phyloP scores from a whole-genome alignment of 2,113 vertebrate genomes.

The Hemibagrus wyckioides region DNA sequence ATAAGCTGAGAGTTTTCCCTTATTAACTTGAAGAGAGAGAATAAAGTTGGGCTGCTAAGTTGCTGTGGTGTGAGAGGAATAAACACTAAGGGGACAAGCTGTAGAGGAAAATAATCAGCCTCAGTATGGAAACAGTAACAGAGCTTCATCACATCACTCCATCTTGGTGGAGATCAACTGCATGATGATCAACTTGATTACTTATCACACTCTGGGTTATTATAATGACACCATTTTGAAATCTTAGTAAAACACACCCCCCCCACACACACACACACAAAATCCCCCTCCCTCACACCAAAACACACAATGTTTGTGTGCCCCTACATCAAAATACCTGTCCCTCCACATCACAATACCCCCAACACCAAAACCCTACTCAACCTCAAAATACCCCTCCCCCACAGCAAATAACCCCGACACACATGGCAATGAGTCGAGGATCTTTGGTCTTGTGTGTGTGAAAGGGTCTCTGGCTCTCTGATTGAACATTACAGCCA shows the following conservation, averaged over 20 bases:
- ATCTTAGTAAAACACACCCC: background rate
- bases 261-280: background rate
- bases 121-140: background rate
- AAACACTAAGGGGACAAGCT: background rate
- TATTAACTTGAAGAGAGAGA: background rate
- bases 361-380: too few species aligned
- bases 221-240: background rate
- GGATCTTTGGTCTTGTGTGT: conserved; percentile 21
- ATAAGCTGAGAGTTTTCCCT: too few species aligned
- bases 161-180: too few species aligned
- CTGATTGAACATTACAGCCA: conserved; percentile 41
- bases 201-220: background rate
- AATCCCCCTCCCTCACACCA: background rate
- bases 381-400: background rate
- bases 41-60: background rate
- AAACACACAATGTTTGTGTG: too few species aligned
- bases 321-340: background rate
- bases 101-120: background rate
- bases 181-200: too few species aligned
- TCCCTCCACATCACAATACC: background rate
- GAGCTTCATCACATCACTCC: background rate
- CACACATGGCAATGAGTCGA: background rate
- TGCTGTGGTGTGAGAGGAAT: background rate
- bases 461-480: conserved; percentile 25
- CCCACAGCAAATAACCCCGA: background rate